Base-by-base conservation (phyloP, 2,888 invertebrate species). In the Pseudanteris insignis region DNA sequence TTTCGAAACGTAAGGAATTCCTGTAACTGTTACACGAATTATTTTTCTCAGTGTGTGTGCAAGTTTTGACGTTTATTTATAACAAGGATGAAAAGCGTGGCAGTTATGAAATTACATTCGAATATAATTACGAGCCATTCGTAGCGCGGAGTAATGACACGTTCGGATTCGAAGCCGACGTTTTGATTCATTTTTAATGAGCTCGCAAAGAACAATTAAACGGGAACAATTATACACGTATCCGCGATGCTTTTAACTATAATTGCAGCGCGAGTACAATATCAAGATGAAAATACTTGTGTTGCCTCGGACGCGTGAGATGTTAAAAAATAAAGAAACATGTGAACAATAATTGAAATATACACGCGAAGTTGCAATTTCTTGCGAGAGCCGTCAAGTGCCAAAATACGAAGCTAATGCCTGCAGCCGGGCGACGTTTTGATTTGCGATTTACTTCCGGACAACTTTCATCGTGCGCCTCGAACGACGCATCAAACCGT, bases 141-240 rank as follows among this genome's bases (percentile, higher is more conserved):
- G 8, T 38, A 46, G 28, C 26, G 32, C 21, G 15, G 13, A 32
- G 29, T 53, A 60, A 53, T 48, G 54, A 61, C 61, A 48, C 60
- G 53, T 61, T 54, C 38, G 38, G 53, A 48, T 38, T 48, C 38
- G 48, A 28, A 33, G 34, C 26, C 37, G 28, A 13, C 41, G 33
- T 40, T 58, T 54, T 63, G 58, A 63, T 63, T 63, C 43, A 58
- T 50, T 63, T 59, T 38, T 63, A 63, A 63, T 63, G 63, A 63
- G 61, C 63, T 58, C 44, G 41, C 44, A 29, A 43, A 6, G 34
- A 54, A 60, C 60, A 54, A 54, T 61, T 54, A 54, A 60, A 61
- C 30, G 14, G 40, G 8, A 54, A 58, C 58, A 57, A 53, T 58
- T 53, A 54, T 34, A 63, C 36, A 54, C 40, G 36, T 48, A 50